Evolutionary conservation across 1,140 invertebrate genomes (phyloP).

Genomic region (Trachymyrmex cornetzi): DNA sequence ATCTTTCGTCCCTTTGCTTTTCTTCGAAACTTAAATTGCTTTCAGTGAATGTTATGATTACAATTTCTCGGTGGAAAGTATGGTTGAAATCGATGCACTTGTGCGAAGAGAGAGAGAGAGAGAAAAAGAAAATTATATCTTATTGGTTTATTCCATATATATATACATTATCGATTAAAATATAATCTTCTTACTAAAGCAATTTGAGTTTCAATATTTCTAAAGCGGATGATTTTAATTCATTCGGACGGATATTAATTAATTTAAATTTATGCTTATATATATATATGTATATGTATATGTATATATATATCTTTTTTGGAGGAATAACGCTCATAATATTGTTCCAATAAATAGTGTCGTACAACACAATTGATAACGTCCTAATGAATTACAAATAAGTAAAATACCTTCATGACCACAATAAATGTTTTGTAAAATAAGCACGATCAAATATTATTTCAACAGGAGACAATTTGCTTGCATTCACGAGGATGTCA

Average conservation of each 20-base stretch:
- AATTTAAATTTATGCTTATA: conserved; percentile 17
- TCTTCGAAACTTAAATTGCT: conserved; percentile 19
- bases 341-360: conserved; percentile 17
- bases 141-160: too few relatives aligned
- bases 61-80: conserved; percentile 11
- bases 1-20: background rate
- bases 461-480: conserved; percentile 1
- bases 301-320: background rate
- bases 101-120: background rate
- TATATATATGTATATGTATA: background rate
- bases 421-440: background rate
- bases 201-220: conserved; percentile 21
- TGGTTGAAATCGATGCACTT: conserved; percentile 5
- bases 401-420: background rate
- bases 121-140: background rate
- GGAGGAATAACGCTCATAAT: background rate
- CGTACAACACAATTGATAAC: background rate
- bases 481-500: background rate
- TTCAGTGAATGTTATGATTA: conserved; percentile 38
- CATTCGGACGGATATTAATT: background rate
- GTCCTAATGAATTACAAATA: background rate
- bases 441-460: conserved; percentile 12
- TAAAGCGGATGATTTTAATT: conserved; percentile 32
- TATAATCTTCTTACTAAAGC: conserved; percentile 13
- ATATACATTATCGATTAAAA: conserved; percentile 8